Evolutionary conservation across 1,140 invertebrate species (phyloP).

Genomic region (Onthophagus taurus): DNA sequence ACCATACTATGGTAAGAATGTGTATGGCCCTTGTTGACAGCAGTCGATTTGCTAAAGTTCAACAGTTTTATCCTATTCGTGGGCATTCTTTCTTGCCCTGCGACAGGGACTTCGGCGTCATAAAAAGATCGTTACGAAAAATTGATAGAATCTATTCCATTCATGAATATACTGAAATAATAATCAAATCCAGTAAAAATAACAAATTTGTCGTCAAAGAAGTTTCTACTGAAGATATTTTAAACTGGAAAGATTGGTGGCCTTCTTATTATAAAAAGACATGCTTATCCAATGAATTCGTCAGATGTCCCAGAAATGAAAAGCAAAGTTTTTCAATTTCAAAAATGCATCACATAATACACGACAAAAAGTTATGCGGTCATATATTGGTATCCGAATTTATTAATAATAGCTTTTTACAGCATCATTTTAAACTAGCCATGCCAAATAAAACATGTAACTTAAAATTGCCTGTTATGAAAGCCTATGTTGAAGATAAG

Average conservation of each 20-base stretch:
- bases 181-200: constrained; percentile 5
- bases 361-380: background rate
- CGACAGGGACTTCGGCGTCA: constrained; percentile 7
- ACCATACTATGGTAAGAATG: constrained; percentile 14
- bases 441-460: constrained; percentile 5
- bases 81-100: constrained; percentile 3
- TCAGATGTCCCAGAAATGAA: background rate
- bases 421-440: constrained; percentile 8
- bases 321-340: constrained; percentile 3
- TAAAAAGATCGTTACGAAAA: constrained; percentile 12
- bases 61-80: constrained; percentile 6
- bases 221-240: background rate
- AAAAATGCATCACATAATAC: background rate
- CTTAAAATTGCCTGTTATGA: background rate
- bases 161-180: constrained; percentile 10
- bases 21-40: constrained; percentile 4
- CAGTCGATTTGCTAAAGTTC: constrained; percentile 4
- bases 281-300: constrained; percentile 4
- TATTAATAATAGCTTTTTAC: constrained; percentile 2
- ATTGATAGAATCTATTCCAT: constrained; percentile 7
- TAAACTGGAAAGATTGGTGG: constrained; percentile 13
- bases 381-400: background rate
- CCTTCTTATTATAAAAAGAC: constrained; percentile 12
- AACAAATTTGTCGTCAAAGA: constrained; percentile 11
- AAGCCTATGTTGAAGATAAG: constrained; percentile 2